Evolutionary conservation across 2,113 vertebrate species (phyloP), one percentile per base, ranked within the genome.

Genomic region (Sceloporus undulatus): DNA sequence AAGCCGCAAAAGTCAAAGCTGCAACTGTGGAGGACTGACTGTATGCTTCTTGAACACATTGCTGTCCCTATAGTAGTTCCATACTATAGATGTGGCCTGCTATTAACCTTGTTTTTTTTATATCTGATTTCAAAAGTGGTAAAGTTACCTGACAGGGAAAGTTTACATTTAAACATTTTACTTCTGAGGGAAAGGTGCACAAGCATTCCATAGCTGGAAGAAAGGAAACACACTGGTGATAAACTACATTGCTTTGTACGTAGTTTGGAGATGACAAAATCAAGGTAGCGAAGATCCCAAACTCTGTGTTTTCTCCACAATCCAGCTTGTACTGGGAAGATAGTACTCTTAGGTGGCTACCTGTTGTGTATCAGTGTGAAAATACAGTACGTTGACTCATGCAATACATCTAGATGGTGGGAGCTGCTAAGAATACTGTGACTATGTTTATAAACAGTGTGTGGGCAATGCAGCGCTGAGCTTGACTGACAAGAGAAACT

Each of bases 401-500:
- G 38, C 76, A 23, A 21, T 77, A 71, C n/a, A 70, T n/a, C 73
- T 65, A 29, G 73, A 77, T 48, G 76, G 48, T 62, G 56, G 48
- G n/a, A 62, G 19, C 25, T 65, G 23, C 19, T 85, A 34, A 21
- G 29, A 84, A 42, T 85, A 40, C n/a, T 40, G 9, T 76, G 54
- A 65, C 48, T 40, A 8, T 73, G 68, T 85, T 85, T 85, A 74
- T 68, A 84, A 75, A 59, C 70, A 59, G n/a, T 59, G 21, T 38
- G 70, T 85, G 71, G 71, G 83, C 59, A 71, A n/a, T 27, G 21
- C 14, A 73, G 48, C 38, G 34, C 21, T 59, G 34, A 40, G 19
- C 34, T 75, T 75, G 71, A 75, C 1, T 85, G 83, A 75, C 48
- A 73, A 23, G 29, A 59, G 29, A 74, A 85, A 85, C 23, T 5